These are phyloP conservation scores for Bos javanicus DNA, from an alignment of 2,113 vertebrate genomes.

Conservation along the genomic window DNA sequence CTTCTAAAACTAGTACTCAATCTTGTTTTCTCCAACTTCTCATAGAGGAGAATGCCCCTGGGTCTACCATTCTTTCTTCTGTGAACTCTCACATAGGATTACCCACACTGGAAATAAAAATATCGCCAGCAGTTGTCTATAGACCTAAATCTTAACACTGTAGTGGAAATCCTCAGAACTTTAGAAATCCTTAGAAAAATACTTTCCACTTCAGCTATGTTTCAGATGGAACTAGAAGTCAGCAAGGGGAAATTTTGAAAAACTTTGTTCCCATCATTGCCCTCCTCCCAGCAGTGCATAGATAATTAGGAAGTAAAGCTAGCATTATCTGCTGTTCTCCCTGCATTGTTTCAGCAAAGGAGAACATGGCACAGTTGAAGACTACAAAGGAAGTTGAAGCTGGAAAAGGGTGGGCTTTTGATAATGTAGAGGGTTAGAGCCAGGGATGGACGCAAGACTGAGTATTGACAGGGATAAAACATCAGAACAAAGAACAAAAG, in stretches of 20 bases:
- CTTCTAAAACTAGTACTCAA: not conserved
- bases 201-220: not conserved
- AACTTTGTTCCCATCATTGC: not conserved
- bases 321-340: not conserved
- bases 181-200: slow-evolving; percentile 4
- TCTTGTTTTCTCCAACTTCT: not conserved
- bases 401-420: not conserved
- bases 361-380: not conserved
- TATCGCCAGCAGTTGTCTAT: not conserved
- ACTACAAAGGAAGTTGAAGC: not conserved
- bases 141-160: not conserved
- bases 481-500: not conserved
- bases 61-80: not conserved
- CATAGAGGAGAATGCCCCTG: not conserved
- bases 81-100: not conserved
- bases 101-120: not conserved
- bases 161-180: not conserved
- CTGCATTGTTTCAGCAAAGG: not conserved
- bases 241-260: not conserved
- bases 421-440: not conserved
- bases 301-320: not conserved
- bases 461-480: too few species aligned
- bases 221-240: slow-evolving; percentile 1
- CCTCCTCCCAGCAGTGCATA: not conserved
- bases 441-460: not conserved